A percentile compares a stretch with the other conserved stretches of the same genome.
These are phyloP conservation scores for Cataglyphis cursor DNA, from an alignment of 2,888 invertebrate genomes.

Conservation along the genomic window DNA sequence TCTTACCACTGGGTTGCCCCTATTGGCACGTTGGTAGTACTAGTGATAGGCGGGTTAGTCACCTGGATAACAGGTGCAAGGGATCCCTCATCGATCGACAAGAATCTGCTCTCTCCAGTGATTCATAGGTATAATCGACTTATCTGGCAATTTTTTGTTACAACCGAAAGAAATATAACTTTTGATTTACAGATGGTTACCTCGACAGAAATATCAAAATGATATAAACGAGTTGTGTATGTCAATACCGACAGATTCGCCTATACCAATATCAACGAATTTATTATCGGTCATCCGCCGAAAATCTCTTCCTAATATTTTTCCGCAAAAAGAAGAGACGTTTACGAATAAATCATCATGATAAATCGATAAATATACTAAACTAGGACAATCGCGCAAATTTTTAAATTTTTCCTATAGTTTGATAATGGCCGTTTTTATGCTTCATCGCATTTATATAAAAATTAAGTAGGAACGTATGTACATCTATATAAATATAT, in stretches of 20 bases:
- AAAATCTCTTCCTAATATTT: slow-evolving; percentile 47
- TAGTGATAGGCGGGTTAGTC: slow-evolving; percentile 90
- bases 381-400: background rate
- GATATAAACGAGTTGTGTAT: slow-evolving; percentile 57
- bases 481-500: background rate
- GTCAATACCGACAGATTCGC: slow-evolving; percentile 52
- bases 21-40: slow-evolving; percentile 90
- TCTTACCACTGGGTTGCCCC: slow-evolving; percentile 95
- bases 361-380: background rate
- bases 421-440: background rate
- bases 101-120: slow-evolving; percentile 89
- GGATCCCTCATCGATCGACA: slow-evolving; percentile 88
- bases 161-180: background rate
- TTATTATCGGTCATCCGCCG: slow-evolving; percentile 62
- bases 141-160: background rate
- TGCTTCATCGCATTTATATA: slow-evolving; percentile 30
- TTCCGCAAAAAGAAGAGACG: background rate
- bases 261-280: slow-evolving; percentile 59
- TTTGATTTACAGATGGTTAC: slow-evolving; percentile 76
- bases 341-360: background rate
- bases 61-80: slow-evolving; percentile 89
- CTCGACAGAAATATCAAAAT: slow-evolving; percentile 70
- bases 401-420: background rate
- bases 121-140: slow-evolving; percentile 87
- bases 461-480: background rate